A percentile compares a stretch with the other conserved stretches of the same genome.
Conservation (phyloP, 1,140 invertebrate genomes). For the Drosophila cardini region DNA sequence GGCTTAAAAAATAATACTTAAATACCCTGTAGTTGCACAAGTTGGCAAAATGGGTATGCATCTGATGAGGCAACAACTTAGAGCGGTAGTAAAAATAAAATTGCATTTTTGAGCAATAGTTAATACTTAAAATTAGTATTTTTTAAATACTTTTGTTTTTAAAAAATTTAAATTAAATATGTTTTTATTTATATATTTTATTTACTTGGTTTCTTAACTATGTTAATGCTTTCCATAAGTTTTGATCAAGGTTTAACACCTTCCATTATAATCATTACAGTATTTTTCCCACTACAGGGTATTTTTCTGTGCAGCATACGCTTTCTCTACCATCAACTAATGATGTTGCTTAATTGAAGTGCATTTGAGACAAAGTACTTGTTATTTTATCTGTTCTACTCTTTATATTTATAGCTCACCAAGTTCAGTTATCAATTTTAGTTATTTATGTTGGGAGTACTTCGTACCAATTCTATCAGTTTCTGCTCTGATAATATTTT, state of each 20-base stretch:
- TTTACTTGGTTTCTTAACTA: too few species aligned
- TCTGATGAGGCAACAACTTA: background rate
- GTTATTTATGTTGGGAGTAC: conserved; percentile 20
- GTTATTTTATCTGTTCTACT: background rate
- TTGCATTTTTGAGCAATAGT: too few species aligned
- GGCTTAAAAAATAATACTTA: conserved; percentile 1
- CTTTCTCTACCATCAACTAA: background rate
- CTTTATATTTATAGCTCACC: conserved; percentile 14
- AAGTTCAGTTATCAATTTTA: background rate
- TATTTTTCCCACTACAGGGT: conserved; percentile 3
- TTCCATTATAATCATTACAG: too few species aligned
- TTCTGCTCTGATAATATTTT: conserved; percentile 14
- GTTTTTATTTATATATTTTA: background rate
- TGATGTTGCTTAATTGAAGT: conserved; percentile 21
- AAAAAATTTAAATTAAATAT: too few species aligned
- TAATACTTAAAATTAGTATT: too few species aligned
- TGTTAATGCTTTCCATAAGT: too few species aligned
- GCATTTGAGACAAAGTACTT: conserved; percentile 9
- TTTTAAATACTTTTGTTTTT: too few species aligned
- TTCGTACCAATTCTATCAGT: conserved; percentile 14
- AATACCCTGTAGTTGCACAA: conserved; percentile 8
- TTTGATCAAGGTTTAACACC: too few species aligned
- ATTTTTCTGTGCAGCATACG: background rate
- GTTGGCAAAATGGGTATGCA: background rate
- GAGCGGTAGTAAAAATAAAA: background rate